These are phyloP conservation scores for Rutilus rutilus DNA, from an alignment of 2,113 vertebrate genomes.

Conservation along the genomic window DNA sequence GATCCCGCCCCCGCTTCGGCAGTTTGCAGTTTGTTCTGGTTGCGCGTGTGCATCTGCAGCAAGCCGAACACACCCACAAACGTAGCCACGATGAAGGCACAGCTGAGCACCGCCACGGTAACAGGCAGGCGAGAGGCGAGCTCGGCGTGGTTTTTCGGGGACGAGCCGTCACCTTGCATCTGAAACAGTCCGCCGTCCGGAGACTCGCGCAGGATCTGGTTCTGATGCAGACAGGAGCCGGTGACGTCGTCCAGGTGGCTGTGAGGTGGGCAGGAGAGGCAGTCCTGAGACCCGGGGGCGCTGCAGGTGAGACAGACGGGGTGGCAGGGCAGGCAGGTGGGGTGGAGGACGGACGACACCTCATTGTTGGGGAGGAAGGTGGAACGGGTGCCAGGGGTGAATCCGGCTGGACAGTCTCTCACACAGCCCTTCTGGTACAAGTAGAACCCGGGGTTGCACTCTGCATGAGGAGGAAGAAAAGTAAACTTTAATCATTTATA, in stretches of 20 bases:
- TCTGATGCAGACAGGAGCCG: slow-evolving; percentile 84
- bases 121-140: slow-evolving; percentile 76
- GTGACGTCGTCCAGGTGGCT: slow-evolving; percentile 81
- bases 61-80: slow-evolving; percentile 87
- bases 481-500: neutral
- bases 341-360: slow-evolving; percentile 79
- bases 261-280: slow-evolving; percentile 89
- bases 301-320: slow-evolving; percentile 69
- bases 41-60: slow-evolving; percentile 88
- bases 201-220: slow-evolving; percentile 89
- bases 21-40: slow-evolving; percentile 80
- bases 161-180: neutral
- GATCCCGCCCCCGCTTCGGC: slow-evolving; percentile 72
- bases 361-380: slow-evolving; percentile 81
- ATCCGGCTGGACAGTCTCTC: slow-evolving; percentile 85
- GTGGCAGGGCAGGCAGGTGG: slow-evolving; percentile 86
- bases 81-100: slow-evolving; percentile 85
- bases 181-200: slow-evolving; percentile 66
- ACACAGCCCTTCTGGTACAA: slow-evolving; percentile 90
- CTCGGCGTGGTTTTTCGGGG: neutral
- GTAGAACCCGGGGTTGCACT: slow-evolving; percentile 89
- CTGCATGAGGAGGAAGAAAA: slow-evolving; percentile 67
- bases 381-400: slow-evolving; percentile 72
- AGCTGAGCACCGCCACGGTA: slow-evolving; percentile 87
- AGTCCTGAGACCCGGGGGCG: slow-evolving; percentile 71